Conservation (phyloP, 2,113 vertebrate genomes). For the Limnothrissa miodon region DNA sequence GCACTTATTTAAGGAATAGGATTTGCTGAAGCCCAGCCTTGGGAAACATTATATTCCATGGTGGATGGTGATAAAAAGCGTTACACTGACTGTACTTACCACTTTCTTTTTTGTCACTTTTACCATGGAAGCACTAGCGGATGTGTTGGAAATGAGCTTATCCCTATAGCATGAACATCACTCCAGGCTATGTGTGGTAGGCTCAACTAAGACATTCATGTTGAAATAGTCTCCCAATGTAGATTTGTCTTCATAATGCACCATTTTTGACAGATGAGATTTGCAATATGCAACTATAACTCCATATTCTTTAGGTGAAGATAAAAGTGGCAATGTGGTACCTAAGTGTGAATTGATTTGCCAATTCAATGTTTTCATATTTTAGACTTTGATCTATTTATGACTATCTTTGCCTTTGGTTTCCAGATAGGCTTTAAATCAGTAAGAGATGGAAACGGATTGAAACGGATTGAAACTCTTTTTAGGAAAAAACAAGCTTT, state of each 20-base stretch:
- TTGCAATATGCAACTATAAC: no score
- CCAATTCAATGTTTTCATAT: background rate
- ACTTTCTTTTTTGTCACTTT: slow-evolving; percentile 24
- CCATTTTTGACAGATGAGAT: background rate
- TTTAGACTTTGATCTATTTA: background rate
- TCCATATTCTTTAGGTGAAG: no score
- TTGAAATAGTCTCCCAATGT: background rate
- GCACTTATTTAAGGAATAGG: slow-evolving; percentile 27
- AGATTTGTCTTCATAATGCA: background rate
- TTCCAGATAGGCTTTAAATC: background rate
- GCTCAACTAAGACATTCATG: background rate
- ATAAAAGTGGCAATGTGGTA: background rate
- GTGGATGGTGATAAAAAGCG: slow-evolving; percentile 20
- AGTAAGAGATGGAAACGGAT: background rate
- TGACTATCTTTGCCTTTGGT: background rate
- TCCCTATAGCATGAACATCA: background rate
- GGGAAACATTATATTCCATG: slow-evolving; percentile 4
- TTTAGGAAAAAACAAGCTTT: background rate
- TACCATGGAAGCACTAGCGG: slow-evolving; percentile 8
- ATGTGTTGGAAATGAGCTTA: slow-evolving; percentile 24
- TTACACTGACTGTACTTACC: slow-evolving; percentile 11
- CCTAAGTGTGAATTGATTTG: background rate
- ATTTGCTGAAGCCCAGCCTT: slow-evolving; percentile 26
- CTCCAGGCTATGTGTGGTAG: slow-evolving; percentile 7
- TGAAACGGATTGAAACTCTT: background rate